phyloP scores from a whole-genome alignment of 53 echinoderm and acorn worm species.

The Astropecten irregularis region DNA sequence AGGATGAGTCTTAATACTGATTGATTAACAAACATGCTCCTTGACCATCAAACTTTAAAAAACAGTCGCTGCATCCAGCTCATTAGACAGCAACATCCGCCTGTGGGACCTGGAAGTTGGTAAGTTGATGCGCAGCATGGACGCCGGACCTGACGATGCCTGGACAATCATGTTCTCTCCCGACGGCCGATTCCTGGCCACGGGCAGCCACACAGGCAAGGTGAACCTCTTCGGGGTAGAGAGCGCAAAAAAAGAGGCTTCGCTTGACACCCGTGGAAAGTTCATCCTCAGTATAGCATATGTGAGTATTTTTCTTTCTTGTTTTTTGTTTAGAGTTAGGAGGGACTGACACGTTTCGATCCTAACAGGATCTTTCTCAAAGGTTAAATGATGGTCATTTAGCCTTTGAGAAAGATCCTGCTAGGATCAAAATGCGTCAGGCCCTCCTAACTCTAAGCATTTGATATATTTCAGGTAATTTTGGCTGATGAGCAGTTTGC shows the following conservation, averaged over 20 bases:
- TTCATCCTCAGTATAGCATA: constrained; percentile 97
- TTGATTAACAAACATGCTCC: too few relatives aligned
- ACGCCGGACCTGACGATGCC: constrained; percentile 97
- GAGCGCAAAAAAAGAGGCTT: constrained; percentile 88
- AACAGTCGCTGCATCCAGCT: constrained; percentile 95
- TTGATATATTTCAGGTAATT: too few relatives aligned
- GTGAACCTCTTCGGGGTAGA: constrained; percentile 97
- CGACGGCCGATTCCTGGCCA: constrained; percentile 82
- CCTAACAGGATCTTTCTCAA: too few relatives aligned
- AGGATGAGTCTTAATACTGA: too few relatives aligned
- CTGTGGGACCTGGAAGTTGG: constrained; percentile 97
- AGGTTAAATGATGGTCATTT: too few relatives aligned
- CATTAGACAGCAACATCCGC: constrained; percentile 93
- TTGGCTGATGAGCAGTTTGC: too few relatives aligned
- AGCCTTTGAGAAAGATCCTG: too few relatives aligned
- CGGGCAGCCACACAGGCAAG: constrained; percentile 94
- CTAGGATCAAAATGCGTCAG: too few relatives aligned
- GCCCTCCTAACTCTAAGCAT: too few relatives aligned
- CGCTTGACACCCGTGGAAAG: constrained; percentile 92
- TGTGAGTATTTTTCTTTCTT: constrained; percentile 78
- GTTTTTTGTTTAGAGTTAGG: not conserved
- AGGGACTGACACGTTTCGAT: too few relatives aligned
- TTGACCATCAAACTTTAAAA: too few relatives aligned
- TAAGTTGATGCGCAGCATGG: constrained; percentile 92
- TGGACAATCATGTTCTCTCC: constrained; percentile 98